Evolutionary conservation across 2,797 vertebrate genomes (phyloP), one percentile per base, ranked within the genome.

Genomic region (Mus caroli): DNA sequence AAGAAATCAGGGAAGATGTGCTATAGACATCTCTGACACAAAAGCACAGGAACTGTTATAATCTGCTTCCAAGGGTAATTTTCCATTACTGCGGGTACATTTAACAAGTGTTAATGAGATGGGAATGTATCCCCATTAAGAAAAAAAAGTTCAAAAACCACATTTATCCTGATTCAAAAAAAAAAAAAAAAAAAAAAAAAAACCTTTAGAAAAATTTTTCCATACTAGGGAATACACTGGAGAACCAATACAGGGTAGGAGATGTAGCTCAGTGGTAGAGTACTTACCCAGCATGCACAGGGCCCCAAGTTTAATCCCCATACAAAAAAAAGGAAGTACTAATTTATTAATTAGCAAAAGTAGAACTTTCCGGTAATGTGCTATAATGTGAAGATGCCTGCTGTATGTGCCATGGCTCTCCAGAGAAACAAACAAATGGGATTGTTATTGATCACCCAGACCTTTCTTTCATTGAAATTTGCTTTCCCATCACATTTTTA

Each of bases 101-200:
- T 56, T 78, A 95, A 95, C 77, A 96, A 92, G 46, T 92, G 87
- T 89, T 96, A 92, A 90, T 93, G 83, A 87, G 28, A 94, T 43
- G 28, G 64, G 83, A 80, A 91, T 82, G 14, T 64, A 87, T 87
- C 67, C 84, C 92, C 83, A 84, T 87, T 89, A 89, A 95, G 90
- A 60, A 15, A 40, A 94, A 96, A 92, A 91, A 93, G 4, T 76
- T 76, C 14, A 90, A n/a, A 46, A 94, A 96, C 89, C 40, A 77
- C 22, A 87, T 84, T 97, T 22, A 84, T 54, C 80, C 15, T 71
- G 20, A 89, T 62, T 92, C 83, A 71, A 85, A 46, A 46, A 46
- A 9, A 46, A 46, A 46, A 46, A 46, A 94, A 92, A 93, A 79
- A 37, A 85, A 46, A 46, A 4, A 46, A 46, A 46, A 46, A 46